phyloP scores from a whole-genome alignment of 2,888 invertebrate genomes.

The Lithophane semibrunnea region DNA sequence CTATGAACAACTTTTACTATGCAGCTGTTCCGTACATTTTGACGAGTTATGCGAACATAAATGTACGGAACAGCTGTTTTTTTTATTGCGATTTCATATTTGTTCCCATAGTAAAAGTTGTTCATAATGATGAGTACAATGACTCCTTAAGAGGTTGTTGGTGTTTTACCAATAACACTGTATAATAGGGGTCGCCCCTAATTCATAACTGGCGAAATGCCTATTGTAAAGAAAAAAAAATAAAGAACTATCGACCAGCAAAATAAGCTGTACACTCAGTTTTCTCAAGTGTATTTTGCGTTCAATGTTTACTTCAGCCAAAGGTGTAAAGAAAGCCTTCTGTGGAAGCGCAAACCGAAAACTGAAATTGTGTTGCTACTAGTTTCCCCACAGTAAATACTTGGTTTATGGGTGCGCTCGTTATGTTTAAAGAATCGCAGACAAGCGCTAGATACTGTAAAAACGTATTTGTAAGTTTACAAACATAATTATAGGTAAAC shows the following conservation, averaged over 20 bases:
- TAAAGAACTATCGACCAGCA: background rate
- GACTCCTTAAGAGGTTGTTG: too few relatives aligned
- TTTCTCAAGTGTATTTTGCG: conserved; percentile 61
- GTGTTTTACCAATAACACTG: too few relatives aligned
- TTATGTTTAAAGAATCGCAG: conserved; percentile 6
- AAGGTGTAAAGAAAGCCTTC: conserved; percentile 66
- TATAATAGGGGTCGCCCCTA: background rate
- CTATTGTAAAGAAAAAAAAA: conserved; percentile 1
- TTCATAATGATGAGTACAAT: too few relatives aligned
- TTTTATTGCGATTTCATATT: too few relatives aligned
- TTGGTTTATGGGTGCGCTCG: conserved; percentile 23
- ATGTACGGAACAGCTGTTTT: too few relatives aligned
- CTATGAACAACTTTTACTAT: too few relatives aligned
- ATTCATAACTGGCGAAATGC: background rate
- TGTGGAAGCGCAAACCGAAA: conserved; percentile 61
- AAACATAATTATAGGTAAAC: background rate
- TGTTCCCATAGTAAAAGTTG: too few relatives aligned
- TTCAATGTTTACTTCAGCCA: conserved; percentile 66
- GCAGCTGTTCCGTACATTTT: too few relatives aligned
- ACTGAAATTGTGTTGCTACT: conserved; percentile 67
- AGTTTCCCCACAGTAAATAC: conserved; percentile 58
- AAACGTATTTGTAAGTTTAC: background rate
- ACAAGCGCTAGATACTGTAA: conserved; percentile 13
- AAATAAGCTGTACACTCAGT: conserved; percentile 29
- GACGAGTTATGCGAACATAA: too few relatives aligned